Conservation (phyloP, 2,888 invertebrate genomes). For the Philhelius pedissequus region DNA sequence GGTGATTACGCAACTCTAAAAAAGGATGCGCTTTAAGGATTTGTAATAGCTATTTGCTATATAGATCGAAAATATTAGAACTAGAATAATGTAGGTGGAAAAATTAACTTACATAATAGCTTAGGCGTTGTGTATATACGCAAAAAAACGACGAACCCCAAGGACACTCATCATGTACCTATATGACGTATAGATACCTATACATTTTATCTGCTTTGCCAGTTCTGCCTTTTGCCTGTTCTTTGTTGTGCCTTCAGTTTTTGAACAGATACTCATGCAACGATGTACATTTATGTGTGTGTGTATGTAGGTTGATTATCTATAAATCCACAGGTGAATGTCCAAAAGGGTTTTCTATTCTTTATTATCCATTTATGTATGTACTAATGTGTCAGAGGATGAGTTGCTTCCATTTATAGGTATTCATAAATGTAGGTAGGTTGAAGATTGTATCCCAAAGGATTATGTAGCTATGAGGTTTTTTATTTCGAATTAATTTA, state of each 20-base stretch:
- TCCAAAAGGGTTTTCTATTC: not conserved
- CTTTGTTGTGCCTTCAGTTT: slow-evolving; percentile 5
- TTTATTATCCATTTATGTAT: not conserved
- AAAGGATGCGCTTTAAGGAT: slow-evolving; percentile 20
- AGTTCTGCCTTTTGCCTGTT: slow-evolving; percentile 10
- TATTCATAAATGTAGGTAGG: too few species aligned
- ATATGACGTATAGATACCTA: not conserved
- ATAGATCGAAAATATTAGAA: not conserved
- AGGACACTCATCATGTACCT: slow-evolving; percentile 33
- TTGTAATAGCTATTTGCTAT: not conserved
- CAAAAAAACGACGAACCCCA: slow-evolving; percentile 22
- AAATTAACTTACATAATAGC: slow-evolving; percentile 65
- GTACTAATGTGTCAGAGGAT: not conserved
- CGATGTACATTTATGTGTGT: not conserved
- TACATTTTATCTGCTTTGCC: slow-evolving; percentile 20
- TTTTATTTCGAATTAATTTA: slow-evolving; percentile 31
- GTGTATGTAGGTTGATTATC: not conserved
- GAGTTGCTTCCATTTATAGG: not conserved
- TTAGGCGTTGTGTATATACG: slow-evolving; percentile 57
- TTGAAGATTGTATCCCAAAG: not conserved
- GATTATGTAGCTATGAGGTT: not conserved
- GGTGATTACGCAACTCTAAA: slow-evolving; percentile 51
- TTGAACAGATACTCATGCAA: slow-evolving; percentile 33
- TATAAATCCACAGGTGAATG: slow-evolving; percentile 63
- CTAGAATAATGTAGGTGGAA: slow-evolving; percentile 14